These are phyloP conservation scores for Melipona bicolor DNA, from an alignment of 2,888 invertebrate species.

Conservation along the genomic window DNA sequence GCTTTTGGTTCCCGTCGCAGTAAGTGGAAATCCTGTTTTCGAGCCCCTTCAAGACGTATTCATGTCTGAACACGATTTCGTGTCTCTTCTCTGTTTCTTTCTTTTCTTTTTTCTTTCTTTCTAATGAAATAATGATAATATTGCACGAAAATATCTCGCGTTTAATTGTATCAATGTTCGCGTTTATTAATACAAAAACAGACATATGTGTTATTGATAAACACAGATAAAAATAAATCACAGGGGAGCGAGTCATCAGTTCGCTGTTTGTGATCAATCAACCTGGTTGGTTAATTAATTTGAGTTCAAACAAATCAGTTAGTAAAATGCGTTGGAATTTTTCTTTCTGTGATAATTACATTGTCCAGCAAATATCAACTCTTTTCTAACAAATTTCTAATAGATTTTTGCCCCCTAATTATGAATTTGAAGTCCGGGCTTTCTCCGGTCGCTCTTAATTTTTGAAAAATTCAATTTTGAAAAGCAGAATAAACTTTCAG, in stretches of 20 bases:
- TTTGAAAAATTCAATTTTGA: too few species aligned
- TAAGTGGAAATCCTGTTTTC: slow-evolving; percentile 60
- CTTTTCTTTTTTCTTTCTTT: not conserved
- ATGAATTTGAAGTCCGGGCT: too few species aligned
- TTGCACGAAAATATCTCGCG: not conserved
- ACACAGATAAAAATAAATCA: slow-evolving; percentile 14
- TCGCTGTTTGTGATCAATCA: slow-evolving; percentile 36
- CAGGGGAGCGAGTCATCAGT: slow-evolving; percentile 48
- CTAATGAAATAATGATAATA: not conserved
- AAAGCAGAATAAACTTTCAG: too few species aligned
- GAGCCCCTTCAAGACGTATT: slow-evolving; percentile 48
- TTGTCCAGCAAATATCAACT: not conserved
- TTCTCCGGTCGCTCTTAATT: too few species aligned
- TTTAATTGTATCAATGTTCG: not conserved
- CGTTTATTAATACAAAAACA: slow-evolving; percentile 46
- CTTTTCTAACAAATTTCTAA: not conserved
- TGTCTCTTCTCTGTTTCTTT: not conserved
- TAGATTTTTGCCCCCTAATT: too few species aligned
- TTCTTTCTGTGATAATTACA: not conserved
- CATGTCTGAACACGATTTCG: not conserved
- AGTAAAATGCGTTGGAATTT: slow-evolving; percentile 32
- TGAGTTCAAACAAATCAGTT: slow-evolving; percentile 49
- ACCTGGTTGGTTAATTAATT: slow-evolving; percentile 39
- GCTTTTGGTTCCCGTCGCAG: slow-evolving; percentile 33
- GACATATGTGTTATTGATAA: slow-evolving; percentile 43